Conservation (phyloP, 2,797 vertebrate genomes). For the Mus minutoides region DNA sequence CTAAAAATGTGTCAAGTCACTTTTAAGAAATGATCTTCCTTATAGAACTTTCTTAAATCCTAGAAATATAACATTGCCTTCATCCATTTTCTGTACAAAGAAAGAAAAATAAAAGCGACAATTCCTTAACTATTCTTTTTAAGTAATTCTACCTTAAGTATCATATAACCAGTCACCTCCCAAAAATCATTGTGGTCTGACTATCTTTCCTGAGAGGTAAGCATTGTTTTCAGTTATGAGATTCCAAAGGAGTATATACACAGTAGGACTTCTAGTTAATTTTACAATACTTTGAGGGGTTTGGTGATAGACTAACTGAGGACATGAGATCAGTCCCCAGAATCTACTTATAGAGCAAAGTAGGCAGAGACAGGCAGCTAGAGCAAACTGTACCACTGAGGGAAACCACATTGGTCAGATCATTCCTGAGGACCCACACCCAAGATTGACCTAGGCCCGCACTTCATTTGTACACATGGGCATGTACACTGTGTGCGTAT, state of each 20-base stretch:
- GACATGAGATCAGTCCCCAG: no score
- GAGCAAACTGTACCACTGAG: neutral
- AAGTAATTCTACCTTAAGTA: neutral
- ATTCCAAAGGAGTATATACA: neutral
- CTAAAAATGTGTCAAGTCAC: neutral
- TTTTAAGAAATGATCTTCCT: slow-evolving; percentile 46
- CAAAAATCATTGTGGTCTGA: neutral
- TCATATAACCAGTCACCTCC: neutral
- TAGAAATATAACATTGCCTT: neutral
- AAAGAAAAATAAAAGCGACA: neutral
- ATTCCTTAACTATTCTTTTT: neutral
- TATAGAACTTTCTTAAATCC: slow-evolving; percentile 8
- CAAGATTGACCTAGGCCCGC: no score
- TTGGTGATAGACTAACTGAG: neutral
- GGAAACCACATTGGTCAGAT: neutral
- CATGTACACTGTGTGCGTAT: neutral
- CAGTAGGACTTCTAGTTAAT: neutral
- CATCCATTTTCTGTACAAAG: neutral
- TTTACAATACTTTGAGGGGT: neutral
- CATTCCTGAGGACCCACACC: neutral
- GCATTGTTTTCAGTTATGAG: neutral
- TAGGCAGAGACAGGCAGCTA: neutral
- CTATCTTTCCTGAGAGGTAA: neutral
- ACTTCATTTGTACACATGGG: neutral
- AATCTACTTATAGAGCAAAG: neutral